These are phyloP conservation scores for Megaceryle torquata DNA, from an alignment of 2,113 vertebrate genomes.

Conservation along the genomic window DNA sequence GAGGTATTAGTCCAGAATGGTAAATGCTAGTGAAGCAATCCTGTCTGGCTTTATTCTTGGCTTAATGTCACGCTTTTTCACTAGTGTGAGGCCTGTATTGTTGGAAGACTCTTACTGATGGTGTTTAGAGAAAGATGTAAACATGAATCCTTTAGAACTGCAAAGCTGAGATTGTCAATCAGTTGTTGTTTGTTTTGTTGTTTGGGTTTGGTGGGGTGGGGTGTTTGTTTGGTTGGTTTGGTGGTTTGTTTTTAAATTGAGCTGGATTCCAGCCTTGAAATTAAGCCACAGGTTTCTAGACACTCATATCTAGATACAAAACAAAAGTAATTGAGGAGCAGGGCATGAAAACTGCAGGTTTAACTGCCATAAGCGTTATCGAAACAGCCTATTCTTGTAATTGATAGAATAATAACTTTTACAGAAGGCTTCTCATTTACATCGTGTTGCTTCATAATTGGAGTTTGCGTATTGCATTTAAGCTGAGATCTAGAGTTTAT, in stretches of 20 bases:
- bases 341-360: background rate
- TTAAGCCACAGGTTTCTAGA: background rate
- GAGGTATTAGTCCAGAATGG: background rate
- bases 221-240: background rate
- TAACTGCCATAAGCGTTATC: background rate
- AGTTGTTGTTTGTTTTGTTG: background rate
- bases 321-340: background rate
- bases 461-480: background rate
- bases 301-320: background rate
- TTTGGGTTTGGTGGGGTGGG: background rate
- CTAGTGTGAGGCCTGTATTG: background rate
- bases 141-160: background rate
- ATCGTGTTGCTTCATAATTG: background rate
- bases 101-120: background rate
- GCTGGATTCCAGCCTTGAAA: background rate
- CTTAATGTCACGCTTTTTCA: background rate
- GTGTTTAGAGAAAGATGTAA: background rate
- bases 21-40: background rate
- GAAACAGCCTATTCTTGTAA: background rate
- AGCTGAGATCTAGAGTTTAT: background rate
- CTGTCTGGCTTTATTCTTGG: background rate
- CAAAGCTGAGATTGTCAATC: background rate
- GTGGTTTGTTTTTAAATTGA: background rate
- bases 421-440: background rate
- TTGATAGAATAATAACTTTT: constrained; percentile 4